Base-by-base conservation (phyloP, 2,888 invertebrate species). In the Tenthredo livida region DNA sequence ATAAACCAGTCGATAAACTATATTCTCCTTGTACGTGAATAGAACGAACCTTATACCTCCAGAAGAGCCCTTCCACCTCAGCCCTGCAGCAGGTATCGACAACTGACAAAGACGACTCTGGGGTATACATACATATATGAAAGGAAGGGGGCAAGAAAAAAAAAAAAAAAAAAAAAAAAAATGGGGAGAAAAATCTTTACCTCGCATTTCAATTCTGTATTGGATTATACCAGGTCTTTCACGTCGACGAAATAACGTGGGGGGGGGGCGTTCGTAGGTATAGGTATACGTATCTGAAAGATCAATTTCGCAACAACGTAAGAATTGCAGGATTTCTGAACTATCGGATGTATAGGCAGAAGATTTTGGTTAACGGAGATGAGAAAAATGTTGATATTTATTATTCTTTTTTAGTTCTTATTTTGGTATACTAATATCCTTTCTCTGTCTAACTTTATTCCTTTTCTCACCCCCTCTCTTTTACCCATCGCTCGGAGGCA, bases 1-100 rank as follows among this genome's bases (percentile, higher is more conserved):
- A 80, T 80, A 58, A 80, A 78, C 78, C 80, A 80, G 61, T 40
- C 80, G 80, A 80, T 80, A 78, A 58, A 58, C 54, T 37, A 61
- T 61, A 61, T 50, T 61, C 40, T 12, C 40, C 78, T 33, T 78
- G 10, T 33, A 37, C 75, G 54, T 54, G 54, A 54, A 54, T 54
- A 54, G 54, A 54, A 54, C 54, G 54, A 54, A 54, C 12, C 10
- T 21, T 58, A n/a, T n/a, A n/a, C n/a, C 58, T 61, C 25, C 10
- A 61, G 61, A 61, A 61, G 61, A 29, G 61, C 25, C 61, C 61
- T 61, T 29, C 61, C 25, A 29, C 54, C n/a, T 54, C 7, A 1
- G 54, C 10, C 25, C n/a, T n/a, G n/a, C n/a, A n/a, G n/a, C 25
- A 12, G 61, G 61, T 61, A 25, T 61, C 61, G 61, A 61, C 61